Evolutionary conservation across 2,113 vertebrate genomes (phyloP).

Genomic region (Rhagologus leucostigma): DNA sequence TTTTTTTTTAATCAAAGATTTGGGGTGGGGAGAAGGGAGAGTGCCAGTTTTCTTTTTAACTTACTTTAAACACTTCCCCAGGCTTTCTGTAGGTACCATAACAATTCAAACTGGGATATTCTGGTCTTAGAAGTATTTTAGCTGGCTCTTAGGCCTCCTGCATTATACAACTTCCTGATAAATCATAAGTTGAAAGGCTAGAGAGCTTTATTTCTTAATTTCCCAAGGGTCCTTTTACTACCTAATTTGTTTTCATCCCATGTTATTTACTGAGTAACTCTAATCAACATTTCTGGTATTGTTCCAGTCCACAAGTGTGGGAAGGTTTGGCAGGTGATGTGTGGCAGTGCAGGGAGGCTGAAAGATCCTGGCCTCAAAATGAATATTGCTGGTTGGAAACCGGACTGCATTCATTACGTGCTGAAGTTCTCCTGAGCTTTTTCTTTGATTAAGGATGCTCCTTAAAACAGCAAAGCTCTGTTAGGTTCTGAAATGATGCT

Average conservation of each 20-base stretch:
- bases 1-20: conserved; percentile 64
- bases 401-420: conserved; percentile 1
- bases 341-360: conserved; percentile 17
- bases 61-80: conserved; percentile 54
- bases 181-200: conserved; percentile 61
- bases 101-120: conserved; percentile 22
- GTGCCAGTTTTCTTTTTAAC: conserved; percentile 2
- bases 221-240: conserved; percentile 67
- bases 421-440: not conserved
- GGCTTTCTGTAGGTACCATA: conserved; percentile 24
- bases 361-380: conserved; percentile 31
- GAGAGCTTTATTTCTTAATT: conserved; percentile 61
- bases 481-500: not conserved
- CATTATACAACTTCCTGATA: conserved; percentile 28
- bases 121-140: conserved; percentile 21
- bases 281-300: conserved; percentile 53
- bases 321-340: conserved; percentile 49
- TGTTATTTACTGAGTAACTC: conserved; percentile 67
- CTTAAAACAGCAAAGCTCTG: not conserved
- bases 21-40: not conserved
- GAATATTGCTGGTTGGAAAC: conserved; percentile 40
- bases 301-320: conserved; percentile 36
- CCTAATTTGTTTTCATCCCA: conserved; percentile 67
- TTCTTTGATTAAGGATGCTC: not conserved
- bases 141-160: conserved; percentile 18